Base-by-base conservation (phyloP, 2,797 vertebrate species). In the Pseudochromis fuscus region DNA sequence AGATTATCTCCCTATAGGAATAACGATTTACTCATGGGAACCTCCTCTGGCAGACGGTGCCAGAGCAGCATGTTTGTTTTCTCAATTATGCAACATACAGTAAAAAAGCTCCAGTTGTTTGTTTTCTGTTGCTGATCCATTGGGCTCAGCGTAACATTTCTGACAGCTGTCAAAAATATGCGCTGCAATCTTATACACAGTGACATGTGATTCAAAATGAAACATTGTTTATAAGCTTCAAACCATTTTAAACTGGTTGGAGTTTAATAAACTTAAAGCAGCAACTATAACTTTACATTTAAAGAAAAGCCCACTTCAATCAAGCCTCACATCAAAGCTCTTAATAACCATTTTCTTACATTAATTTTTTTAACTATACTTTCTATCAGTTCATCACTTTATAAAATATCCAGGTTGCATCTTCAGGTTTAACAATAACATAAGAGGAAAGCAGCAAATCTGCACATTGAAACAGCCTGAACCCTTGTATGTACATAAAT, bases 21-120 rank as follows among this genome's bases (percentile, higher is more conserved):
- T 55, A 74, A 57, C 49, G 18, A 88, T 79, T 87, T 72, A 77
- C 74, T 46, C 40, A 25, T 28, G 50, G 31, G 40, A 50, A 28
- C 4, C 23, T 50, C 10, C 56, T 38, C 16, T 61, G 2, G 33
- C 24, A 19, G 53, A 64, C 16, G 23, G 37, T 59, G 30, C 37
- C 15, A 46, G n/a, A 24, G 37, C 3, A 27, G 4, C 25, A 11
- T 40, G 53, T 16, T n/a, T 30, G 57, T 28, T 53, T 25, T 63
- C 15, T 60, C 16, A 72, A 55, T 35, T 42, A 18, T 44, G 23
- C 30, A 24, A 44, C 51, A 23, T 27, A 19, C 13, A 37, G 4
- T 6, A 4, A 21, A 51, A 31, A 61, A 61, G 38, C 48, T 48
- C 25, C 11, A 15, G 40, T 11, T 51, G 15, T 24, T 40, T 58